Base-by-base conservation (phyloP, 1,140 invertebrate genomes). In the Sinella curviseta region DNA sequence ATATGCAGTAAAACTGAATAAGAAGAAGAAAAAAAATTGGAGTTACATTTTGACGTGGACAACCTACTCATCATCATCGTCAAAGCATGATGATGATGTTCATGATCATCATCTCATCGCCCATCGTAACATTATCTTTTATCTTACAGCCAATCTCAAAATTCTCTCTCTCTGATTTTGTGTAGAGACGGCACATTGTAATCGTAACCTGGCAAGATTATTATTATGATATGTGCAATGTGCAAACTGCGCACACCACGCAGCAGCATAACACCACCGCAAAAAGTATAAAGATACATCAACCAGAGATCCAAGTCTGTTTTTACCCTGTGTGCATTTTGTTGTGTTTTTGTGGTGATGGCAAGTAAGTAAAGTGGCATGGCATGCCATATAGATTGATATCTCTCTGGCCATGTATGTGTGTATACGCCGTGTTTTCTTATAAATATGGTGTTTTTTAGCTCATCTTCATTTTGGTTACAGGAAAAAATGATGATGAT, bases 31-130 rank as follows among this genome's bases (percentile, higher is more conserved):
- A 14, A 60, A 60, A 60, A 60, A 60, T 60, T 60, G 55, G 55
- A 60, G 55, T 60, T 60, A 60, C 14, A 60, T 33, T 70, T 70
- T 70, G 26, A 31, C 24, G 8, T 33, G 12, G n/a, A 3, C 65
- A 70, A 70, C 65, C 65, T 70, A 70, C 65, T 31, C 65, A 70
- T 70, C 65, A 70, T 70, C 65, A 12, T 70, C 28, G 2, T 70
- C 65, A 24, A 31, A 24, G 39, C 65, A 30, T 33, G 65, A 31
- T 33, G 8, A 70, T 16, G 3, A 70, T 33, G 26, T 70, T 24
- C 65, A 8, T 31, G 12, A n/a, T 70, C 31, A 2, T 33, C 14
- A 70, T 70, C 65, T n/a, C n/a, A n/a, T n/a, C n/a, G n/a, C n/a
- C n/a, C n/a, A n/a, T n/a, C n/a, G n/a, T n/a, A n/a, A n/a, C n/a